Percentiles rank a stretch among this genome's conserved stretches.
Conservation (phyloP, 53 echinoderm and acorn worm species). For the Patiria pectinifera region DNA sequence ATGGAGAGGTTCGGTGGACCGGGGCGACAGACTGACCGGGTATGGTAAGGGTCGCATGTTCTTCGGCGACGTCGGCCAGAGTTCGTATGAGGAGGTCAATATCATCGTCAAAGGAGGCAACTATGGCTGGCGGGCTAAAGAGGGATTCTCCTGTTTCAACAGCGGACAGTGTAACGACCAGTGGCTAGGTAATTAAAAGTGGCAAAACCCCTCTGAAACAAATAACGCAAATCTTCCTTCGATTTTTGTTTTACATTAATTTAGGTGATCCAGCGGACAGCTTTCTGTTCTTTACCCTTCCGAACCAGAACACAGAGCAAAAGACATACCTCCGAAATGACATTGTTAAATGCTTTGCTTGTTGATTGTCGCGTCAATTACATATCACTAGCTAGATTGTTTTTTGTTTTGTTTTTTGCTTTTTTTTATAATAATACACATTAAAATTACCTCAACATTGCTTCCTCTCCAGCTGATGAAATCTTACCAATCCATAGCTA, state of each 20-base stretch:
- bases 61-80: slow-evolving; percentile 95
- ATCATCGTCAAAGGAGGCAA: slow-evolving; percentile 94
- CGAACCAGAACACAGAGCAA: too few species aligned
- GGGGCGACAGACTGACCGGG: slow-evolving; percentile 79
- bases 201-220: too few species aligned
- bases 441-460: not conserved
- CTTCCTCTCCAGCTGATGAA: slow-evolving; percentile 69
- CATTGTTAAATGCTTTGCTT: too few species aligned
- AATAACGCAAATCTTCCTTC: too few species aligned
- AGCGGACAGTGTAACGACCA: slow-evolving; percentile 67
- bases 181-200: slow-evolving; percentile 48
- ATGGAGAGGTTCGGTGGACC: slow-evolving; percentile 90
- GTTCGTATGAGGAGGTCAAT: slow-evolving; percentile 84
- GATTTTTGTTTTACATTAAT: too few species aligned
- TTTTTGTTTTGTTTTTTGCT: too few species aligned
- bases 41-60: slow-evolving; percentile 85
- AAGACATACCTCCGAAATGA: too few species aligned
- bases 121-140: slow-evolving; percentile 92
- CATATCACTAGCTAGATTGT: too few species aligned
- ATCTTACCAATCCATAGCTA: slow-evolving; percentile 85
- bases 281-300: too few species aligned
- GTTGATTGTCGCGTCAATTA: too few species aligned
- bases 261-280: not conserved
- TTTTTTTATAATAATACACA: not conserved
- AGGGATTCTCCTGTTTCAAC: slow-evolving; percentile 85